Evolutionary conservation across 2,113 vertebrate genomes (phyloP).

Genomic region (Thunnus maccoyii): DNA sequence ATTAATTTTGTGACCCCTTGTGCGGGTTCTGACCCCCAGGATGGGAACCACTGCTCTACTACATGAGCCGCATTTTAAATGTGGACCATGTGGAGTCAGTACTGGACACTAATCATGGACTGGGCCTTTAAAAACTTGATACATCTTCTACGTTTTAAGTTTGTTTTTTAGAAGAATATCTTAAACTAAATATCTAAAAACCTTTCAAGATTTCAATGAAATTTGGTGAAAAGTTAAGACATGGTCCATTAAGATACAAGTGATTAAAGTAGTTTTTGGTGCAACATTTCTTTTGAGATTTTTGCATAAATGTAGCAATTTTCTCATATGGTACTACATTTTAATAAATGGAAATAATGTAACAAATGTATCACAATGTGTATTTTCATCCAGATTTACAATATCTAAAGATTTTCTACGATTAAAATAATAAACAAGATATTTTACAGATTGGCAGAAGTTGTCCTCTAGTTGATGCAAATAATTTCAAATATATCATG

Average conservation of each 20-base stretch:
- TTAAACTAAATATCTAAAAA: not conserved
- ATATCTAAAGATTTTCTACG: no score
- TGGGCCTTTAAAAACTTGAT: not conserved
- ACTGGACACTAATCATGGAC: not conserved
- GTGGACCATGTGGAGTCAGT: not conserved
- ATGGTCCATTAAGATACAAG: not conserved
- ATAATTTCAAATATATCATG: conserved; percentile 1
- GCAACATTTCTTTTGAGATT: not conserved
- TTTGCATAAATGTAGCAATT: not conserved
- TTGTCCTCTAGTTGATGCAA: not conserved
- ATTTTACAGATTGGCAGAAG: not conserved
- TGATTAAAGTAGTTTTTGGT: not conserved
- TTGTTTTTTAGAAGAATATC: not conserved
- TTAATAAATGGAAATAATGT: not conserved
- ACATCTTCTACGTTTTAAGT: not conserved
- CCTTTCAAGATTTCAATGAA: not conserved
- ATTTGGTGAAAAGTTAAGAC: not conserved
- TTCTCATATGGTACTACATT: not conserved
- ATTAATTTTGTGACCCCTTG: no score
- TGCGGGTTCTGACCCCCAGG: no score
- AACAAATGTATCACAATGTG: no score
- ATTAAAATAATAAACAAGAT: no score
- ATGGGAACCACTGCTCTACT: not conserved
- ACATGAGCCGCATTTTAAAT: conserved; percentile 1
- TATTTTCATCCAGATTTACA: no score